Conservation (phyloP, 2,113 vertebrate species). For the Phainopepla nitens region DNA sequence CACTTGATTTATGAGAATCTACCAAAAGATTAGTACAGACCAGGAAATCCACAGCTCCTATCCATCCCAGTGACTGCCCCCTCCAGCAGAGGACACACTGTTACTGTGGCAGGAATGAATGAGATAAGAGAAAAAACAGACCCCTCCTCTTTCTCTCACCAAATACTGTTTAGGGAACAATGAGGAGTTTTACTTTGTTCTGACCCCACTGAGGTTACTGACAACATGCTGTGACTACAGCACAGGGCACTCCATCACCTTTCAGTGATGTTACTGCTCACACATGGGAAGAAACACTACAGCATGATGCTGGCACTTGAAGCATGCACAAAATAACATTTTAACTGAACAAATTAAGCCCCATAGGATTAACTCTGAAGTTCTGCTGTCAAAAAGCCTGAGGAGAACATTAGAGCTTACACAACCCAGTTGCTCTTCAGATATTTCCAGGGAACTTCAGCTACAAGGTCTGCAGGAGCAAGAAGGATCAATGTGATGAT, state of each 20-base stretch:
- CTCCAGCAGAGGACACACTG: background rate
- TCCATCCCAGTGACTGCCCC: background rate
- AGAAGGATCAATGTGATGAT: background rate
- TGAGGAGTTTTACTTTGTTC: background rate
- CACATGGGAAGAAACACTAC: background rate
- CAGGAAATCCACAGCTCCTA: background rate
- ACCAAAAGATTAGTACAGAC: background rate
- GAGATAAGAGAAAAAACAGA: background rate
- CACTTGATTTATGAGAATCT: background rate
- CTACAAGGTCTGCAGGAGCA: background rate
- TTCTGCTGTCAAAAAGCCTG: background rate
- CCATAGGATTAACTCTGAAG: background rate
- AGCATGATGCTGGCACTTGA: background rate
- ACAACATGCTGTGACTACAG: background rate
- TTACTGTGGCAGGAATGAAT: background rate
- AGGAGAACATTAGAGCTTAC: background rate
- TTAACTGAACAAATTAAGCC: background rate
- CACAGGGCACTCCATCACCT: rapidly evolving
- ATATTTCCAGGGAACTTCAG: background rate
- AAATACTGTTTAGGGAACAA: background rate
- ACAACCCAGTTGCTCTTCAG: background rate
- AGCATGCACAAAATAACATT: background rate
- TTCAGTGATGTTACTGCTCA: background rate
- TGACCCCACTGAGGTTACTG: background rate
- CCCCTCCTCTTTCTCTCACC: background rate